Conservation (phyloP, 2,888 invertebrate species). For the Allophyes oxyacanthae region DNA sequence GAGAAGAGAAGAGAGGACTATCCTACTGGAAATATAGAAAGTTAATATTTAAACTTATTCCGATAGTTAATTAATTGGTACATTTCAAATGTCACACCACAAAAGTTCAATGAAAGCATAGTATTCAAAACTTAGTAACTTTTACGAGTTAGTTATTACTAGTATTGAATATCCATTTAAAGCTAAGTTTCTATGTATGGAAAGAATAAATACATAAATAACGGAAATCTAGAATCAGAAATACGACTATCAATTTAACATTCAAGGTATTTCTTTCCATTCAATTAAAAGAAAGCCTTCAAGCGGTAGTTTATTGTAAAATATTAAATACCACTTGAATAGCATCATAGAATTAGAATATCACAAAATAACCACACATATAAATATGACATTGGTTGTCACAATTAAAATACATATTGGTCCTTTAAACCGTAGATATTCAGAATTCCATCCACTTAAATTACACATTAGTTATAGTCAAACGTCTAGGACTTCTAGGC, state of each 20-base stretch:
- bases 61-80: conserved; percentile 53
- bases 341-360: conserved; percentile 6
- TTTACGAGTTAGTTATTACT: conserved; percentile 11
- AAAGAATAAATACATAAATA: conserved; percentile 6
- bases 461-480: conserved; percentile 82
- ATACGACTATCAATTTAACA: conserved; percentile 1
- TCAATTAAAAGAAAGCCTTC: conserved; percentile 2
- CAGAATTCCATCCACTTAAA: conserved; percentile 28
- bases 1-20: conserved; percentile 59
- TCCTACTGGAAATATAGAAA: conserved; percentile 60
- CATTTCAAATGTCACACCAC: conserved; percentile 48
- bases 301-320: conserved; percentile 18
- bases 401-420: conserved; percentile 55
- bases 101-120: conserved; percentile 36
- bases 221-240: conserved; percentile 5
- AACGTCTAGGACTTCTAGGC: conserved; percentile 79
- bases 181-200: conserved; percentile 28
- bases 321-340: conserved; percentile 19
- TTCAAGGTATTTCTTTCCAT: conserved; percentile 2
- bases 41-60: conserved; percentile 47
- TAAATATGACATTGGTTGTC: conserved; percentile 20
- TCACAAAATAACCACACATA: conserved; percentile 18
- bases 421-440: conserved; percentile 58
- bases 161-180: conserved; percentile 27
- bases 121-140: conserved; percentile 12